A percentile compares a stretch with the other conserved stretches of the same genome.
Evolutionary conservation across 2,113 vertebrate genomes (phyloP).

Genomic region (Vulpes lagopus): DNA sequence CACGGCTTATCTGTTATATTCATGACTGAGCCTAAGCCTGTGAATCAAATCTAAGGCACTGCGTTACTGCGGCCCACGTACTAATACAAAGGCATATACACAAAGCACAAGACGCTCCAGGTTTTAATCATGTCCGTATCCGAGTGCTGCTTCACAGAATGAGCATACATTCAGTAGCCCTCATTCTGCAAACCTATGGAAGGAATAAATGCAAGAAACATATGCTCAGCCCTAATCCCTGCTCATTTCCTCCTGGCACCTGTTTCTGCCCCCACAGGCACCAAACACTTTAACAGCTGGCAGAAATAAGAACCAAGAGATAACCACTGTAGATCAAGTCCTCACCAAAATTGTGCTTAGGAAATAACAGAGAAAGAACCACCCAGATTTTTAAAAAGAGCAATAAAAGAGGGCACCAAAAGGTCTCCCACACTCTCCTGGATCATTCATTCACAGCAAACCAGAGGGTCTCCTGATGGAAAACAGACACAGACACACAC

Average conservation of each 20-base stretch:
- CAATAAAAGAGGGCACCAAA: neutral
- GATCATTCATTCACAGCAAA: neutral
- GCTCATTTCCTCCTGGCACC: slow-evolving; percentile 77
- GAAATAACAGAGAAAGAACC: slow-evolving; percentile 48
- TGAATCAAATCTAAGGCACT: neutral
- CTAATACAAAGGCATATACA: neutral
- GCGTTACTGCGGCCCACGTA: neutral
- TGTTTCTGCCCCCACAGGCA: slow-evolving; percentile 66
- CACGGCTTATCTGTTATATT: neutral
- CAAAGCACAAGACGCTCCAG: neutral
- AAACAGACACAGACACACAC: neutral
- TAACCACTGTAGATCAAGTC: neutral
- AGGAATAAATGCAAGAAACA: slow-evolving; percentile 66
- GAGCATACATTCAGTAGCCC: neutral
- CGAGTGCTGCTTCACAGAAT: slow-evolving; percentile 26
- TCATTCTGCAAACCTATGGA: slow-evolving; percentile 45
- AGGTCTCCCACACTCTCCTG: neutral
- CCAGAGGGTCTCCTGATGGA: neutral
- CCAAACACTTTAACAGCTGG: slow-evolving; percentile 68
- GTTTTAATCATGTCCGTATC: neutral
- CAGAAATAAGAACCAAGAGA: slow-evolving; percentile 71
- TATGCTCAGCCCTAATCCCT: slow-evolving; percentile 63
- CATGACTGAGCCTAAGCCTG: neutral
- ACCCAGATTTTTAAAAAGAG: slow-evolving; percentile 1
- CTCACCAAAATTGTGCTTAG: slow-evolving; percentile 28